These are phyloP conservation scores for Chelmon rostratus DNA, from an alignment of 2,797 vertebrate species.

Conservation along the genomic window DNA sequence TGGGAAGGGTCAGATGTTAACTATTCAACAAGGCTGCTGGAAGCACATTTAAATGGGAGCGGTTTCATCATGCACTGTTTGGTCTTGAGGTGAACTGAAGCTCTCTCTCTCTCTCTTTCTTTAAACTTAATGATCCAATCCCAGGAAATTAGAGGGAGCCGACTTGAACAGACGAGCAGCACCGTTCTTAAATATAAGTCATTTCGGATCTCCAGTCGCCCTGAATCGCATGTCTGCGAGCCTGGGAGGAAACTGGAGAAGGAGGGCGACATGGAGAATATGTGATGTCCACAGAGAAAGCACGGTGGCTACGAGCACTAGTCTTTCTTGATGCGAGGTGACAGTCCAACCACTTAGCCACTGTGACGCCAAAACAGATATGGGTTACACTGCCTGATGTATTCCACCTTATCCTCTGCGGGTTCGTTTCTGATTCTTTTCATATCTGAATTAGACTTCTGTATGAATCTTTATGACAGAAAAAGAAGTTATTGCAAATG, in stretches of 20 bases:
- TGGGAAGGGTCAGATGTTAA: not conserved
- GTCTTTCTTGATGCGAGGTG: conserved; percentile 65
- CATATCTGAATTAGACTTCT: conserved; percentile 38
- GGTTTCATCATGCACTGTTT: not conserved
- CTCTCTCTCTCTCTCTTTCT: not conserved
- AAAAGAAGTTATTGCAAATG: conserved; percentile 8
- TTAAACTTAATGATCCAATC: not conserved
- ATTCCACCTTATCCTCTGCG: conserved; percentile 43
- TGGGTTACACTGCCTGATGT: conserved; percentile 44
- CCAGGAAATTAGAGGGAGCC: not conserved
- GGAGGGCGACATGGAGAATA: conserved; percentile 34
- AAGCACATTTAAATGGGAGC: not conserved
- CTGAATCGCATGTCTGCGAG: conserved; percentile 13
- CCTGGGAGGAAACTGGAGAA: conserved; percentile 30
- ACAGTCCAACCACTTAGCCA: conserved; percentile 71
- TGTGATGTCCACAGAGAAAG: conserved; percentile 41
- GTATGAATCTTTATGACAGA: conserved; percentile 2
- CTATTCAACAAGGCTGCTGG: not conserved
- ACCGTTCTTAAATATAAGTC: not conserved
- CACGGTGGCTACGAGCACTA: conserved; percentile 25
- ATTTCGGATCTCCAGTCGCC: conserved; percentile 6
- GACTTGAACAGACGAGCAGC: not conserved
- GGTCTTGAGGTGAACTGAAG: not conserved
- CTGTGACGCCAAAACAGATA: conserved; percentile 55
- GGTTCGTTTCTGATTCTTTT: conserved; percentile 49